A percentile compares a stretch with the other conserved stretches of the same genome.
Evolutionary conservation across 1,140 invertebrate species (phyloP).

Genomic region (Aradophagus sp.): DNA sequence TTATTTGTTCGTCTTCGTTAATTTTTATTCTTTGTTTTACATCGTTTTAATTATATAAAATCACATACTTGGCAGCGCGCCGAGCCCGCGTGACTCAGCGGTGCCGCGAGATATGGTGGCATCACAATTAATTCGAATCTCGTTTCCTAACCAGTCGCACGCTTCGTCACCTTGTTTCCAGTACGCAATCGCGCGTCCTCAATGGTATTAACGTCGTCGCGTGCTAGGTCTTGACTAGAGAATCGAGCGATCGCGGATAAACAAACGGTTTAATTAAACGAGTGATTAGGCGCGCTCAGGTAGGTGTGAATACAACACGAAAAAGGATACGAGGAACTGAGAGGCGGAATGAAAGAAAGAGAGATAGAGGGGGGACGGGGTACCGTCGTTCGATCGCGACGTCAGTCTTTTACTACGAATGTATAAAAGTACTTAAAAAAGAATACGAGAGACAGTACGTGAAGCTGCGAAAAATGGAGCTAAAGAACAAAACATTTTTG

Average conservation of each 20-base stretch:
- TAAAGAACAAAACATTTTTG: no score
- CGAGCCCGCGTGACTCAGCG: slow-evolving; percentile 73
- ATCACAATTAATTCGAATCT: slow-evolving; percentile 76
- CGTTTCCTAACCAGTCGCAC: slow-evolving; percentile 67
- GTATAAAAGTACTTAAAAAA: slow-evolving; percentile 46
- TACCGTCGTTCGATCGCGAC: slow-evolving; percentile 19
- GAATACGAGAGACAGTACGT: slow-evolving; percentile 20
- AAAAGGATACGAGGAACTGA: slow-evolving; percentile 49
- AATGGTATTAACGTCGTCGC: slow-evolving; percentile 58
- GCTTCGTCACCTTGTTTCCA: slow-evolving; percentile 52
- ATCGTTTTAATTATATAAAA: slow-evolving; percentile 68
- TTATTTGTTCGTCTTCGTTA: neutral
- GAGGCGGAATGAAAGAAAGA: slow-evolving; percentile 12
- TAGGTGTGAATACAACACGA: slow-evolving; percentile 55
- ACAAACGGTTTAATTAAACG: slow-evolving; percentile 54
- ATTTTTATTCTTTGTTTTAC: slow-evolving; percentile 9
- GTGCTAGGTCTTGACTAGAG: slow-evolving; percentile 60
- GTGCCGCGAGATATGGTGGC: slow-evolving; percentile 75
- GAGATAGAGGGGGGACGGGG: neutral
- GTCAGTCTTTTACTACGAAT: slow-evolving; percentile 56
- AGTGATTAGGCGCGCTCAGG: slow-evolving; percentile 44
- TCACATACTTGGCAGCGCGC: slow-evolving; percentile 75
- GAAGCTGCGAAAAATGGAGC: no score
- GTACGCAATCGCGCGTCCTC: slow-evolving; percentile 56
- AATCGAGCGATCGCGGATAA: slow-evolving; percentile 53